These are phyloP conservation scores for Matsumyia berberina DNA, from an alignment of 2,888 invertebrate genomes.

Conservation along the genomic window DNA sequence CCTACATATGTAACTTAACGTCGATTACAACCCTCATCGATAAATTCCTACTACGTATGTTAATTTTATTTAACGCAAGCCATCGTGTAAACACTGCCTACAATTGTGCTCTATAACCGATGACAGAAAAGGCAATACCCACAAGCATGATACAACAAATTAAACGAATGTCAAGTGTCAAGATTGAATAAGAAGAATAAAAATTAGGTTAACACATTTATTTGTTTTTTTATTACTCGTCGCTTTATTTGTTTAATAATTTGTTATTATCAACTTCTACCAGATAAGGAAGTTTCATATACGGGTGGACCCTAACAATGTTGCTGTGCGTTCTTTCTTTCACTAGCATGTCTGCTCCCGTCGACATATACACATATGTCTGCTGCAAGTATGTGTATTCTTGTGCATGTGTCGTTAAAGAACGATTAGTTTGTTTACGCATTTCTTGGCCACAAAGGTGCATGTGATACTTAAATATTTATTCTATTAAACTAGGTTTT, in stretches of 20 bases:
- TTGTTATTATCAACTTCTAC: conserved; percentile 51
- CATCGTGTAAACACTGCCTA: neutral
- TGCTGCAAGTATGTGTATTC: neutral
- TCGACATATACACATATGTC: conserved; percentile 21
- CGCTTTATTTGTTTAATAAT: conserved; percentile 56
- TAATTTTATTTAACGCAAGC: neutral
- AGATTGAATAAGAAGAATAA: conserved; percentile 56
- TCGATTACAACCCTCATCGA: neutral
- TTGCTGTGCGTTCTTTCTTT: neutral
- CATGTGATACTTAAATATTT: conserved; percentile 59
- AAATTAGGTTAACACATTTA: conserved; percentile 67
- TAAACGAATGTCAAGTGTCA: conserved; percentile 71
- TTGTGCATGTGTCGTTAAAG: conserved; percentile 28
- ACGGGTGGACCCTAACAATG: neutral
- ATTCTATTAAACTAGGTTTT: conserved; percentile 62
- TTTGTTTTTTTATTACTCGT: conserved; percentile 41
- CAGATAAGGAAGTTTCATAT: conserved; percentile 55
- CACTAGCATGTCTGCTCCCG: neutral
- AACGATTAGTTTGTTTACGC: conserved; percentile 61
- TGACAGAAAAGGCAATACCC: neutral
- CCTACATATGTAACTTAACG: too few relatives aligned
- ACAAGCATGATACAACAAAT: conserved; percentile 18
- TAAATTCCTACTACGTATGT: neutral
- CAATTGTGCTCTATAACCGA: neutral
- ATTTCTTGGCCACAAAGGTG: conserved; percentile 44